These are phyloP conservation scores for Sylvia borin DNA, from an alignment of 2,797 vertebrate genomes.

Conservation along the genomic window DNA sequence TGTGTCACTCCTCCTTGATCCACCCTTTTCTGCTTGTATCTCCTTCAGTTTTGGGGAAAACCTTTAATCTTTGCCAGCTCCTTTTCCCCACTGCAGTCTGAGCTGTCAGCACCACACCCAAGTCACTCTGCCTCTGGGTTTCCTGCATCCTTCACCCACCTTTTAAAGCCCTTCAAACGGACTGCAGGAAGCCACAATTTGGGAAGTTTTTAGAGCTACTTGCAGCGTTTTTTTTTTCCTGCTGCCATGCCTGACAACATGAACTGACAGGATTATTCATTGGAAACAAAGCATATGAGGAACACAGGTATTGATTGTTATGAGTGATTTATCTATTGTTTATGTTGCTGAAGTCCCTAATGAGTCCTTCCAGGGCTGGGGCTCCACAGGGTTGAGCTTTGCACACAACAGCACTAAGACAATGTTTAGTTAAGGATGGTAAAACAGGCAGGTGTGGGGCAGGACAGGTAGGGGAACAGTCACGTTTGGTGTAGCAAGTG, in stretches of 20 bases:
- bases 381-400: neutral
- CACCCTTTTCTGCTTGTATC: neutral
- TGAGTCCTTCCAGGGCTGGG: neutral
- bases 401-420: neutral
- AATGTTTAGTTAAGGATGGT: neutral
- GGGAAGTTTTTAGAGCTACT: neutral
- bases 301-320: neutral
- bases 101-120: neutral
- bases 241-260: neutral
- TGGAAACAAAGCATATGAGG: neutral
- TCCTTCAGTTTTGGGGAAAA: neutral
- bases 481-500: neutral
- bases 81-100: neutral
- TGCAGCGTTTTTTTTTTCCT: neutral
- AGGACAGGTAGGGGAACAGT: neutral
- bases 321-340: neutral
- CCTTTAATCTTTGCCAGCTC: neutral
- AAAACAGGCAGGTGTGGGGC: neutral
- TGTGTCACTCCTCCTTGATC: neutral
- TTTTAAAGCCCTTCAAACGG: neutral
- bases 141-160: neutral
- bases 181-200: neutral
- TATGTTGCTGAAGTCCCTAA: neutral
- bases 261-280: neutral
- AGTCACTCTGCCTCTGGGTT: neutral